These are phyloP conservation scores for Panagrolaimus sp. DNA, from an alignment of 1,140 invertebrate genomes.

Conservation along the genomic window DNA sequence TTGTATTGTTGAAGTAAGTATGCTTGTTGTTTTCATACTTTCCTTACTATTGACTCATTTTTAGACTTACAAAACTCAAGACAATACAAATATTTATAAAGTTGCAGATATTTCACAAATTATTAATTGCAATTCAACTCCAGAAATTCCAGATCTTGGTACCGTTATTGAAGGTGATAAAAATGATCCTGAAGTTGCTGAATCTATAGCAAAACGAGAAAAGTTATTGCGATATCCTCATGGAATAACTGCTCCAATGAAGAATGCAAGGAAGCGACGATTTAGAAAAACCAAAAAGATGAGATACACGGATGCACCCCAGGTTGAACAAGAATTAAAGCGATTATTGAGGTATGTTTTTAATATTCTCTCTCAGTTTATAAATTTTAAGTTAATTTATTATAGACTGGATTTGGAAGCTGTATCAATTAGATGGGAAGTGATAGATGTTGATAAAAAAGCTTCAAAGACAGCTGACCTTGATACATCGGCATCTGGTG, in stretches of 20 bases:
- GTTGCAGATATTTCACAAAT: conserved; percentile 7
- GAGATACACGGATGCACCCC: conserved; percentile 57
- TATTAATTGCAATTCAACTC: neutral
- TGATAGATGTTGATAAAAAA: conserved; percentile 37
- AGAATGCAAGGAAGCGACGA: conserved; percentile 43
- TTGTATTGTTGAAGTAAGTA: neutral
- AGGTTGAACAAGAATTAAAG: conserved; percentile 55
- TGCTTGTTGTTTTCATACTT: neutral
- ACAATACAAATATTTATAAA: conserved; percentile 1
- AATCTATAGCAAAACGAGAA: too few species aligned
- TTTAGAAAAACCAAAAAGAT: conserved; percentile 59
- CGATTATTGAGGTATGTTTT: conserved; percentile 42
- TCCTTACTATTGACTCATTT: neutral
- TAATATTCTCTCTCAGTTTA: neutral
- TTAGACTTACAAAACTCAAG: neutral
- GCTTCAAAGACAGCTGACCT: neutral
- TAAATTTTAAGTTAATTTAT: neutral
- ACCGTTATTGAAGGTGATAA: too few species aligned
- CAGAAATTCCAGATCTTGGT: neutral
- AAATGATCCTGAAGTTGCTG: too few species aligned
- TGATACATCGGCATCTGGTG: too few species aligned
- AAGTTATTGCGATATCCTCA: conserved; percentile 34
- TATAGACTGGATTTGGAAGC: conserved; percentile 52
- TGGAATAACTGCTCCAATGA: conserved; percentile 53
- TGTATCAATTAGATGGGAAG: conserved; percentile 48